Conservation (phyloP, 2,888 invertebrate genomes). For the Andrena hattorfiana region DNA sequence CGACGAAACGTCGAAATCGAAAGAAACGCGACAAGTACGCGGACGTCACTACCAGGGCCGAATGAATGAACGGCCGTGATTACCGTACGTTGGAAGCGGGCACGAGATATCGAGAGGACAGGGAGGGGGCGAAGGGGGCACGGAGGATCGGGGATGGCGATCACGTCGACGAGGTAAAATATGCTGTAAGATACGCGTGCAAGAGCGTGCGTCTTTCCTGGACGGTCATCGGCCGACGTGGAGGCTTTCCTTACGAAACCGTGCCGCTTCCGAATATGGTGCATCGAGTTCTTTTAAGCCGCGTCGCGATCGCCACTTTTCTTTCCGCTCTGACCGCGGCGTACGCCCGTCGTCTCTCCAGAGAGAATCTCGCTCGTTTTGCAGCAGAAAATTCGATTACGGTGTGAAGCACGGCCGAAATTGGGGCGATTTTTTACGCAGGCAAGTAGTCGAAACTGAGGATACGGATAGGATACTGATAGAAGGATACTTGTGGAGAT, state of each 20-base stretch:
- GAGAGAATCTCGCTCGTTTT: slow-evolving; percentile 34
- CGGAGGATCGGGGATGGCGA: slow-evolving; percentile 72
- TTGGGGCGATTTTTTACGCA: not conserved
- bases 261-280: slow-evolving; percentile 76
- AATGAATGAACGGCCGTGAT: slow-evolving; percentile 68
- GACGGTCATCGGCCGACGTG: slow-evolving; percentile 47
- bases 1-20: not conserved
- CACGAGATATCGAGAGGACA: slow-evolving; percentile 41
- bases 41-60: slow-evolving; percentile 34
- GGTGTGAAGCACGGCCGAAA: slow-evolving; percentile 14
- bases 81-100: slow-evolving; percentile 51
- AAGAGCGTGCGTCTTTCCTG: slow-evolving; percentile 62
- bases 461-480: not conserved
- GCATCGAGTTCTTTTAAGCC: slow-evolving; percentile 67
- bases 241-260: slow-evolving; percentile 68
- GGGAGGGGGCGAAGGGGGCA: slow-evolving; percentile 28
- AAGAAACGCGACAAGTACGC: not conserved
- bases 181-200: slow-evolving; percentile 71
- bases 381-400: slow-evolving; percentile 36
- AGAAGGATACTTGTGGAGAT: not conserved
- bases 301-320: slow-evolving; percentile 47
- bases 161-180: slow-evolving; percentile 75
- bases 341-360: slow-evolving; percentile 5
- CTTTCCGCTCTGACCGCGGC: slow-evolving; percentile 14
- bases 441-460: not conserved